Evolutionary conservation across 2,888 invertebrate genomes (phyloP).

Genomic region (Galerucella calmariensis): DNA sequence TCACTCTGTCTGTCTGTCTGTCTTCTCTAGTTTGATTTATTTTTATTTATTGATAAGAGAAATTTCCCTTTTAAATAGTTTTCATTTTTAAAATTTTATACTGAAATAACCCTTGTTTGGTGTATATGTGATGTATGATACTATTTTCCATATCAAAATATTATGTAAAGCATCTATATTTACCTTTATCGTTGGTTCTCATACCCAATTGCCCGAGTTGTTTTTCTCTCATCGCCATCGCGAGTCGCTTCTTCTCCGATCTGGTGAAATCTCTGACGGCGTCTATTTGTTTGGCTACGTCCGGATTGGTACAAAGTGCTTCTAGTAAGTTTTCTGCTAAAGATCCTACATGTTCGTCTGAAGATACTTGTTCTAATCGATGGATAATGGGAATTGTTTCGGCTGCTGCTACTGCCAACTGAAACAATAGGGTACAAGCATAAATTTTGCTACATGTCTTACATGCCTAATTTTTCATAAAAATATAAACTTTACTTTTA

Average conservation of each 20-base stretch:
- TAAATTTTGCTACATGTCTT: too few species aligned
- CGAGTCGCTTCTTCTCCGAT: conserved; percentile 95
- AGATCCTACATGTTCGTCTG: conserved; percentile 96
- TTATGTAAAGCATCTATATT: background rate
- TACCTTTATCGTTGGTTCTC: conserved; percentile 95
- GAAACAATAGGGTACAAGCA: conserved; percentile 43
- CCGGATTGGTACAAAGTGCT: conserved; percentile 81
- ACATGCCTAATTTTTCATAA: too few species aligned
- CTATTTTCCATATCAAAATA: too few species aligned
- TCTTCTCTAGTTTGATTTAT: too few species aligned
- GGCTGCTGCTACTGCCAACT: conserved; percentile 87
- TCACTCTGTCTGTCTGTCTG: too few species aligned
- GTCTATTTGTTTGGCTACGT: conserved; percentile 87
- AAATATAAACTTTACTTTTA: too few species aligned
- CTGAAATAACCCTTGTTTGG: too few species aligned
- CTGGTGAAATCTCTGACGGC: conserved; percentile 93
- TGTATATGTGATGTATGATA: too few species aligned
- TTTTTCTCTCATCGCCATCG: conserved; percentile 97
- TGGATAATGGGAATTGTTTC: conserved; percentile 95
- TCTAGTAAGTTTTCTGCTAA: conserved; percentile 95
- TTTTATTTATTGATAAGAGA: too few species aligned
- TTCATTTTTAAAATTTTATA: too few species aligned
- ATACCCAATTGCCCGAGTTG: conserved; percentile 95
- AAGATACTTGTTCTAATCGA: conserved; percentile 95
- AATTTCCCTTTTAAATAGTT: too few species aligned